Evolutionary conservation across 2,888 invertebrate genomes (phyloP).

Genomic region (Clusia tigrina): DNA sequence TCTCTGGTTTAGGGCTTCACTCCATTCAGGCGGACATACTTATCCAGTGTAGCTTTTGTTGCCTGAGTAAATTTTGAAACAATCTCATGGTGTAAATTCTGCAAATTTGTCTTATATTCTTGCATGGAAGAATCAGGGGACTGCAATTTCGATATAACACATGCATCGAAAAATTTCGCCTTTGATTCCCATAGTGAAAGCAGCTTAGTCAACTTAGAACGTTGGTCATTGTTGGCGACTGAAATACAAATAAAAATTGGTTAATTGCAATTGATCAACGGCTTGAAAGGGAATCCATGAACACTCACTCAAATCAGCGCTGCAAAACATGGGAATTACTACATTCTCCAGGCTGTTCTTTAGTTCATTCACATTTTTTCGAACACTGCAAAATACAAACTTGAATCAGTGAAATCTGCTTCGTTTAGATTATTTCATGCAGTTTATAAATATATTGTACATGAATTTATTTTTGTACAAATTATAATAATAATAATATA

Average conservation of each 20-base stretch:
- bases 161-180: constrained; percentile 83
- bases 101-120: constrained; percentile 85
- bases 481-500: no score
- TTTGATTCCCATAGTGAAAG: constrained; percentile 97
- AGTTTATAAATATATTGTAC: no score
- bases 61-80: constrained; percentile 79
- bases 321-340: constrained; percentile 98
- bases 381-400: constrained; percentile 74
- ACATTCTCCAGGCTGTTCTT: constrained; percentile 93
- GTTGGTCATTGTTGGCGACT: constrained; percentile 87
- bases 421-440: neutral
- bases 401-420: constrained; percentile 12
- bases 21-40: constrained; percentile 60
- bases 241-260: no score
- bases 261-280: neutral
- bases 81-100: constrained; percentile 80
- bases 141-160: constrained; percentile 85
- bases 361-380: constrained; percentile 93
- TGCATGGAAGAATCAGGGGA: constrained; percentile 88
- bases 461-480: no score
- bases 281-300: constrained; percentile 9
- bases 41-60: constrained; percentile 85
- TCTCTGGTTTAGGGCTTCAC: neutral
- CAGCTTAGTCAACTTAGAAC: constrained; percentile 90
- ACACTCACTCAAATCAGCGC: constrained; percentile 78